Conservation (phyloP, 2,888 invertebrate species). For the Rhabditoides inermis region DNA sequence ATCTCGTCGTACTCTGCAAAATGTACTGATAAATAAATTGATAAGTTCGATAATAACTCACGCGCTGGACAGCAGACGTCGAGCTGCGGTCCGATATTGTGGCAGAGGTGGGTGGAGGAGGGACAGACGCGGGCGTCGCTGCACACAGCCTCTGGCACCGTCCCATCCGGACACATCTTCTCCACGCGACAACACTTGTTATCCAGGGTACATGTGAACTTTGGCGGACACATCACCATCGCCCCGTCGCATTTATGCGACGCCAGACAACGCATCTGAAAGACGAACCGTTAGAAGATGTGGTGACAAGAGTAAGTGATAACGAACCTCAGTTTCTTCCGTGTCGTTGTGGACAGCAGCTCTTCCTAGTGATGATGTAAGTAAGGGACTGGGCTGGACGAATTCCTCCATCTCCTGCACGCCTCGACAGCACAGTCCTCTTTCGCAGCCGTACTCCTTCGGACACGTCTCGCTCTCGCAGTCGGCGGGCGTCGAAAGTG, state of each 20-base stretch:
- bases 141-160: slow-evolving; percentile 28
- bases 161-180: slow-evolving; percentile 30
- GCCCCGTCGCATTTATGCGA: slow-evolving; percentile 18
- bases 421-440: slow-evolving; percentile 15
- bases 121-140: slow-evolving; percentile 21
- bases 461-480: slow-evolving; percentile 11
- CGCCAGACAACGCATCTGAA: slow-evolving; percentile 21
- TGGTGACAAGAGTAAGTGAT: no score
- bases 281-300: not conserved
- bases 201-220: slow-evolving; percentile 28
- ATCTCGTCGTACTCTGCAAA: no score
- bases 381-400: no score
- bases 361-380: no score
- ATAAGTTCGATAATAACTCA: not conserved
- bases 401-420: no score
- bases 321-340: no score
- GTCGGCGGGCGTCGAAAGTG: slow-evolving; percentile 8
- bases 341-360: no score
- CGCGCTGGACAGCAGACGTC: slow-evolving; percentile 9
- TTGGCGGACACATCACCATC: slow-evolving; percentile 26
- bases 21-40: not conserved
- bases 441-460: slow-evolving; percentile 9
- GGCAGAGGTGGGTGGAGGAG: slow-evolving; percentile 18
- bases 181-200: slow-evolving; percentile 28
- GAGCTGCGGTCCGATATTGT: not conserved